A percentile compares a stretch with the other conserved stretches of the same genome.
Conservation (phyloP, 1,140 invertebrate genomes). For the Trichonephila clavata region DNA sequence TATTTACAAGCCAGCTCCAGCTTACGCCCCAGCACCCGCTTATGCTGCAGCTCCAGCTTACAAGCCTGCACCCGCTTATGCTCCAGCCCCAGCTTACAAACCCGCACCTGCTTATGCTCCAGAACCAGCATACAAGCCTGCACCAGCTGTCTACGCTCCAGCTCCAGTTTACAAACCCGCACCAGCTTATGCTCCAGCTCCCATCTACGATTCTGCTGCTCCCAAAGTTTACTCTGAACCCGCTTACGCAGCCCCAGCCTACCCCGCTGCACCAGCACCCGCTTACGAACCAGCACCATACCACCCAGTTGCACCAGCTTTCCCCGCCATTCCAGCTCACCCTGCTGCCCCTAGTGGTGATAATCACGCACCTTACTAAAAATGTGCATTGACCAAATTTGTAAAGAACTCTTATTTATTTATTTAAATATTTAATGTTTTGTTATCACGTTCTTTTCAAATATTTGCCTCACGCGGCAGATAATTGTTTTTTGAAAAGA, state of each 20-base stretch:
- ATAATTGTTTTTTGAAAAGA: neutral
- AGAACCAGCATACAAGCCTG: slow-evolving; percentile 46
- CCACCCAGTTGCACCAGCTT: neutral
- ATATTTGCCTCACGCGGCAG: neutral
- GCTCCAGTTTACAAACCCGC: slow-evolving; percentile 51
- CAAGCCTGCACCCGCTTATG: slow-evolving; percentile 50
- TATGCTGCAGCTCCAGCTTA: slow-evolving; percentile 48
- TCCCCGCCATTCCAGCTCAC: neutral
- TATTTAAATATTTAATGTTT: slow-evolving; percentile 42
- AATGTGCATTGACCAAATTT: neutral
- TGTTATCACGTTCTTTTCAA: neutral
- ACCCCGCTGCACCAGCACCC: neutral
- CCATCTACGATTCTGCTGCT: slow-evolving; percentile 10
- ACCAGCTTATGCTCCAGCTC: slow-evolving; percentile 16
- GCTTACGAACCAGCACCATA: neutral
- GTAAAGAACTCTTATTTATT: slow-evolving; percentile 57
- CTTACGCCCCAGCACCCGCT: slow-evolving; percentile 40
- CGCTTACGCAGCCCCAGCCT: neutral
- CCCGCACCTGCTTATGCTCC: slow-evolving; percentile 47
- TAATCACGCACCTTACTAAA: slow-evolving; percentile 55
- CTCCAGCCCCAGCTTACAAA: slow-evolving; percentile 39
- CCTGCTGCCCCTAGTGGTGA: neutral
- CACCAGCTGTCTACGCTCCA: slow-evolving; percentile 44
- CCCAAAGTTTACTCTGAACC: slow-evolving; percentile 26
- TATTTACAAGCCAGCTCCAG: slow-evolving; percentile 35